Conservation (phyloP, 2,888 invertebrate genomes). For the Tiliacea aurago region DNA sequence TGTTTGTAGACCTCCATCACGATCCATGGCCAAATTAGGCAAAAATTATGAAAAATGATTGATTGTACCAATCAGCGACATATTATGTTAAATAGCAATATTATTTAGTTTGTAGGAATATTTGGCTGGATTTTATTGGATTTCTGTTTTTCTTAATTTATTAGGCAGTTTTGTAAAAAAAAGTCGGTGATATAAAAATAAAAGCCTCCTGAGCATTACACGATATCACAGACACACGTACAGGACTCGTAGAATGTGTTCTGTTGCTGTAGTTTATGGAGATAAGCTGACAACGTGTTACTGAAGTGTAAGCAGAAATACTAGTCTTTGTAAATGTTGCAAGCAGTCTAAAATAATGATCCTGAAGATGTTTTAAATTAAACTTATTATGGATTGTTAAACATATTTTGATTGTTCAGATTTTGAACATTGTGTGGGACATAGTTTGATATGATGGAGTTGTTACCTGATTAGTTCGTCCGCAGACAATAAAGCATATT, state of each 20-base stretch:
- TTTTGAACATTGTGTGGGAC: not conserved
- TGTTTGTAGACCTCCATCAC: constrained; percentile 21
- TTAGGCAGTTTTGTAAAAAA: not conserved
- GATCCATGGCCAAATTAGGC: not conserved
- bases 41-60: constrained; percentile 4
- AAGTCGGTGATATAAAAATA: not conserved
- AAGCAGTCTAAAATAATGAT: no score
- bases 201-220: constrained; percentile 14
- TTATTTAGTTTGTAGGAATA: not conserved
- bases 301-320: constrained; percentile 5
- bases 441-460: not conserved
- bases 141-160: constrained; percentile 2
- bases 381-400: not conserved
- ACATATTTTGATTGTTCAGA: not conserved
- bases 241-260: not conserved
- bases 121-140: not conserved
- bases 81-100: not conserved
- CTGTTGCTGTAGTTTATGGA: constrained; percentile 3
- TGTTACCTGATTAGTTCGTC: not conserved
- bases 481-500: not conserved
- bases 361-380: not conserved
- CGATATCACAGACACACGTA: constrained; percentile 3
- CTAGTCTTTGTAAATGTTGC: constrained; percentile 6
- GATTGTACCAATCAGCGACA: not conserved
- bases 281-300: no score